Base-by-base conservation (phyloP, 2,797 vertebrate species). In the Synaphobranchus kaupii region DNA sequence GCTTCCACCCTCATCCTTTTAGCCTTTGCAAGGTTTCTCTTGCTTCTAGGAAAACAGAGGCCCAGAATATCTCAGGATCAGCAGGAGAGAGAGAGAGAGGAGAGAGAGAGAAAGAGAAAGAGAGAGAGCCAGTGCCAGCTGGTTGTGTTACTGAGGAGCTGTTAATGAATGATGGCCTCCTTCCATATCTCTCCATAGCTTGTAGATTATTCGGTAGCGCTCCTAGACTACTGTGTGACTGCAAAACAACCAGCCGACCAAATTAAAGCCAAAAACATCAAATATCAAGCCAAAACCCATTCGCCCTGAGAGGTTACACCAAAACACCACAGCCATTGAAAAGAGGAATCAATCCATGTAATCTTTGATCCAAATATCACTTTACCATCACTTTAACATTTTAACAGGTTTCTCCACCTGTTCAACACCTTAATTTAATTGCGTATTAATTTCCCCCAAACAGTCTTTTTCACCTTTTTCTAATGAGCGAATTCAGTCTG, bases 121-220 rank as follows among this genome's bases (percentile, higher is more conserved):
- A 22, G 39, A 10, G 25, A 50, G 28, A 50, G 47, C 0, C 17
- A 44, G 76, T 82, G 78, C 56, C 58, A 58, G 47, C 34, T 56
- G 60, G 25, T 60, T 63, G 86, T 50, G 58, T 78, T 68, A 86
- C 82, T 86, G 87, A 88, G 83, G 63, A 84, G 84, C 80, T 89
- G 88, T 87, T 90, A 90, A 90, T 92, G 89, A 92, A 89, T 58
- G 86, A 90, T 90, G 87, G 89, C 84, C 81, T 68, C 25, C 87
- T 87, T 88, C 86, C 73, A 89, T 87, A 90, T 89, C 88, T 89
- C 81, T 84, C 80, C 71, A 66, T 48, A 83, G 7, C 39, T 47
- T 20, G 76, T 47, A 48, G 44, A 81, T 50, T 81, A 50, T 81
- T 81, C 44, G 7, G 22, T 47, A 2, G 50, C 20, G 25, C 78